Base-by-base conservation (phyloP, 2,113 vertebrate genomes). In the Isichthys henryi region DNA sequence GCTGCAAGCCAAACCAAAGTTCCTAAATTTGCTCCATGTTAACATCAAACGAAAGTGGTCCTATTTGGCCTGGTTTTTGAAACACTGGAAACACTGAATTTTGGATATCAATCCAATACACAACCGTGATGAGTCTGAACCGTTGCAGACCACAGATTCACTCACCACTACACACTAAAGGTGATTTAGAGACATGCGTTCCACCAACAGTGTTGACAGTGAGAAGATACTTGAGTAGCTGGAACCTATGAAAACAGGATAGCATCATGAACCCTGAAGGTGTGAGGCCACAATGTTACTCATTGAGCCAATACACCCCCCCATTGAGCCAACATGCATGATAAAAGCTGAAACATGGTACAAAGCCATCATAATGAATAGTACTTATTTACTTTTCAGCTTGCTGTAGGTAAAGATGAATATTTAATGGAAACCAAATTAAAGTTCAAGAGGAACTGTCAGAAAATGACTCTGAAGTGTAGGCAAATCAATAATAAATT, bases 381-480 rank as follows among this genome's bases (percentile, higher is more conserved):
- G 48, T 86, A 50, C 48, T 31, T 48, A 86, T 86, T 86, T 50
- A 86, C 48, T 50, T 52, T 87, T 56, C 17, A 50, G 85, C n/a
- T 56, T 53, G 31, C 48, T 53, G 82, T 56, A 87, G n/a, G 27
- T 87, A 39, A 17, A 53, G 3, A 87, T 87, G 49, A 87, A 87
- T 87, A 53, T 87, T 87, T 87, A 7, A 87, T 87, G 39, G 46
- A 35, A 50, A 53, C 7, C 48, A 87, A 87, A 87, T 87, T 87
- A 56, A 87, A 87, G 19, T 52, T 53, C 21, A 87, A 87, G 48
- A 3, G 31, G 48, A 49, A 31, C 13, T 87, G 49, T 87, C 85
- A 87, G 49, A 87, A 87, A 53, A 87, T 53, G 50, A 87, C 50
- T 87, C 50, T 15, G 39, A 52, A 56, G 7, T 80, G 85, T 31